Evolutionary conservation across 2,888 invertebrate genomes (phyloP).

Genomic region (Hipparchia sbordonii): DNA sequence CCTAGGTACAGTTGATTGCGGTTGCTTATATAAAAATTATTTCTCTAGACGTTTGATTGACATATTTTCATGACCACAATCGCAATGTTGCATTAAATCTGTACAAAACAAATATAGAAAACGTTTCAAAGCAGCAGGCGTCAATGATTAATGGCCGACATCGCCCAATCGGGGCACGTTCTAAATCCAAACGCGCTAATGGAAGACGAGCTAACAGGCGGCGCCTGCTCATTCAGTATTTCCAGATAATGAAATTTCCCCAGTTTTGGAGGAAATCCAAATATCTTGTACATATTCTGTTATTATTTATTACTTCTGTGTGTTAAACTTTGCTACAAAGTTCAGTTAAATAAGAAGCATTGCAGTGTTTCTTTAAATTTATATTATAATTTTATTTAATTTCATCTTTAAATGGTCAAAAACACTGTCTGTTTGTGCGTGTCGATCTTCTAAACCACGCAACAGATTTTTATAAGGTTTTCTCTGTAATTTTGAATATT

Average conservation of each 20-base stretch:
- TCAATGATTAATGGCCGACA: constrained; percentile 69
- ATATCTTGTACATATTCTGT: not conserved
- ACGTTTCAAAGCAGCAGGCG: constrained; percentile 54
- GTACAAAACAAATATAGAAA: constrained; percentile 41
- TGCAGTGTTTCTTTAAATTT: too few relatives aligned
- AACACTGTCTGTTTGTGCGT: too few relatives aligned
- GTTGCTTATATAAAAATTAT: not conserved
- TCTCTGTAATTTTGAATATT: too few relatives aligned
- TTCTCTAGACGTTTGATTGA: not conserved
- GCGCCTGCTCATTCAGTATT: constrained; percentile 68
- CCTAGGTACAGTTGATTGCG: not conserved
- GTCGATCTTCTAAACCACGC: too few relatives aligned
- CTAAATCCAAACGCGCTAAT: constrained; percentile 79
- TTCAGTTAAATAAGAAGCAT: too few relatives aligned
- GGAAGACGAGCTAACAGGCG: constrained; percentile 68
- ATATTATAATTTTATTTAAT: too few relatives aligned
- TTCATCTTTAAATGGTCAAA: too few relatives aligned
- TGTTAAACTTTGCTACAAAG: too few relatives aligned
- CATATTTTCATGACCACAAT: constrained; percentile 29
- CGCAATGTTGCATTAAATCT: constrained; percentile 35
- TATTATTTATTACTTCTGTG: not conserved
- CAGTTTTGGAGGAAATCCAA: constrained; percentile 13
- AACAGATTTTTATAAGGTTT: too few relatives aligned
- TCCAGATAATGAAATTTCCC: constrained; percentile 45
- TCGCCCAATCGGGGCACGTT: constrained; percentile 66